Evolutionary conservation across 2,113 vertebrate genomes (phyloP).

Genomic region (Xenus cinereus): DNA sequence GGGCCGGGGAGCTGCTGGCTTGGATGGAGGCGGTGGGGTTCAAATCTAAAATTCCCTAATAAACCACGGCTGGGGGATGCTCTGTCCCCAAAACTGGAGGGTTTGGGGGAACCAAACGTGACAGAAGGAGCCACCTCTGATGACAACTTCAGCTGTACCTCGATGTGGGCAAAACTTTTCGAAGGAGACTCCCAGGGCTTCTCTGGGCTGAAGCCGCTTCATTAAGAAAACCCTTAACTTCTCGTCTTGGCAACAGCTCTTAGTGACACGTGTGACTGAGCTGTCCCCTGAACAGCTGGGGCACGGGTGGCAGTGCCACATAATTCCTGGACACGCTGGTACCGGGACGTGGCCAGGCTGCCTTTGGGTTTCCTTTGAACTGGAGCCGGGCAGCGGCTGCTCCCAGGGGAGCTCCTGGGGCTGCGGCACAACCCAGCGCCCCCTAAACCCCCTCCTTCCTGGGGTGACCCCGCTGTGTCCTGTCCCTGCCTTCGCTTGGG

Average conservation of each 20-base stretch:
- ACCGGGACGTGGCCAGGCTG: neutral
- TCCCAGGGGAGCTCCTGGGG: neutral
- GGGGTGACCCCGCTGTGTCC: neutral
- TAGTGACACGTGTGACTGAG: neutral
- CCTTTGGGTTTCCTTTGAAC: neutral
- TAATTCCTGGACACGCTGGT: neutral
- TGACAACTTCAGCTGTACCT: neutral
- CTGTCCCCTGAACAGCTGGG: neutral
- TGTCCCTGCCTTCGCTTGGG: no score
- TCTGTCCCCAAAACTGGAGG: fast-evolving
- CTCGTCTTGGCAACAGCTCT: neutral
- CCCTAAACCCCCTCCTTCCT: fast-evolving
- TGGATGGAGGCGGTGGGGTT: neutral
- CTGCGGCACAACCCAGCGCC: fast-evolving
- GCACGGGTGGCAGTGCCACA: fast-evolving
- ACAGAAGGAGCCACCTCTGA: fast-evolving
- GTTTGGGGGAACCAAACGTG: neutral
- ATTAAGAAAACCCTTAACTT: neutral
- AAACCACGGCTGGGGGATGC: neutral
- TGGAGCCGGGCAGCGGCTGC: neutral
- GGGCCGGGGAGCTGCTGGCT: neutral
- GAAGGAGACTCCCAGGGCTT: fast-evolving
- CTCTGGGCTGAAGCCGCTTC: neutral
- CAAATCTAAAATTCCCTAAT: neutral
- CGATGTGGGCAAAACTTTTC: fast-evolving